phyloP scores from a whole-genome alignment of 2,888 invertebrate genomes.

The Aphelenchoides bicaudatus region DNA sequence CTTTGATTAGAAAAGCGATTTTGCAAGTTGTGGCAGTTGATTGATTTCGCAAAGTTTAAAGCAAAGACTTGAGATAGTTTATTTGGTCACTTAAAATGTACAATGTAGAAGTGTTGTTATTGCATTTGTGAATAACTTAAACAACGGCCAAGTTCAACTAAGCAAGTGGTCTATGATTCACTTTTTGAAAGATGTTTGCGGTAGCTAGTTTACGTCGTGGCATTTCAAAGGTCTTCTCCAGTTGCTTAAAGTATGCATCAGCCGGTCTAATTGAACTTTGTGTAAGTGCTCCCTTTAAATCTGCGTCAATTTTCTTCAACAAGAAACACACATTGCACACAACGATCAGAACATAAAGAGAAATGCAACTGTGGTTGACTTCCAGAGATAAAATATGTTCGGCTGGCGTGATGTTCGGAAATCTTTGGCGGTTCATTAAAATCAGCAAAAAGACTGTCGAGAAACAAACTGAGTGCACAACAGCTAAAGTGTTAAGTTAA shows the following conservation, averaged over 20 bases:
- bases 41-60: too few species aligned
- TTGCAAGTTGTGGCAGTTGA: too few species aligned
- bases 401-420: not conserved
- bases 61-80: too few species aligned
- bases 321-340: not conserved
- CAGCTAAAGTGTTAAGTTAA: not conserved
- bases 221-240: too few species aligned
- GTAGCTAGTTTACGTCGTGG: too few species aligned
- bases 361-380: conserved; percentile 8
- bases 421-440: not conserved
- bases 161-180: too few species aligned
- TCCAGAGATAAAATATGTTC: conserved; percentile 4
- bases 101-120: too few species aligned
- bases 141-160: too few species aligned
- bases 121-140: too few species aligned
- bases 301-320: conserved; percentile 1
- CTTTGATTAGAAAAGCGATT: too few species aligned
- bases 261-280: not conserved
- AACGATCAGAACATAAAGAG: not conserved
- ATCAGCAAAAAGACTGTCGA: not conserved
- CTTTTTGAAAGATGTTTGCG: too few species aligned
- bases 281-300: not conserved
- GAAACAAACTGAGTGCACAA: conserved; percentile 5
- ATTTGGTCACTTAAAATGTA: too few species aligned
- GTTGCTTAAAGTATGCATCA: not conserved